Base-by-base conservation (phyloP, 2,888 invertebrate genomes). In the Amphimallon solstitiale region DNA sequence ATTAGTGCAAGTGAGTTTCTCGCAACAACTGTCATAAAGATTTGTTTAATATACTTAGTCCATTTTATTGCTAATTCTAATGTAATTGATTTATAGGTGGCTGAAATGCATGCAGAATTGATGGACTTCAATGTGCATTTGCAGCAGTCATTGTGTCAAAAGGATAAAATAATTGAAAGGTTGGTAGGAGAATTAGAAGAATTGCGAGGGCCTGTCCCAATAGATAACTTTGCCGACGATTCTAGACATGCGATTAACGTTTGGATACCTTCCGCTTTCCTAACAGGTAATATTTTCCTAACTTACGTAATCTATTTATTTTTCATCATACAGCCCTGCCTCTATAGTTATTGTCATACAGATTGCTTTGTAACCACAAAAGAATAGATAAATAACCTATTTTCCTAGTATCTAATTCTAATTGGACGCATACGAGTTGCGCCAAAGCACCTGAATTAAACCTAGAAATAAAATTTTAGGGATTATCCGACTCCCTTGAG, bases 21-120 rank as follows among this genome's bases (percentile, higher is more conserved):
- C n/a, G n/a, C n/a, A n/a, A n/a, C n/a, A n/a, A n/a, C n/a, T n/a
- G n/a, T n/a, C n/a, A n/a, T n/a, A n/a, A n/a, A n/a, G n/a, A n/a
- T n/a, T n/a, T n/a, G n/a, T n/a, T n/a, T n/a, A n/a, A n/a, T n/a
- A 2, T 19, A 9, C 2, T 5, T 15, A 62, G 9, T 17, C 14
- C 40, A 62, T 51, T 17, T 6, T 37, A 9, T 38, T 17, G 10
- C 9, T 37, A 23, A 29, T 84, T 14, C 15, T 14, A 40, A n/a
- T 5, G n/a, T 10, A 15, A 12, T 15, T 43, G 1, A 15, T 7
- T 77, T 70, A 10, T 75, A 92, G 91, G 94, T 95, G 0, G 95
- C 95, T 1, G 94, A 95, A 83, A 96, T 96, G 95, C 95, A 95
- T 77, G 95, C 94, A 0, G 95, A 96, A 79, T 83, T 96, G 59